A percentile compares a stretch with the other conserved stretches of the same genome.
These are phyloP conservation scores for Belonocnema kinseyi DNA, from an alignment of 1,140 invertebrate genomes.

Conservation along the genomic window DNA sequence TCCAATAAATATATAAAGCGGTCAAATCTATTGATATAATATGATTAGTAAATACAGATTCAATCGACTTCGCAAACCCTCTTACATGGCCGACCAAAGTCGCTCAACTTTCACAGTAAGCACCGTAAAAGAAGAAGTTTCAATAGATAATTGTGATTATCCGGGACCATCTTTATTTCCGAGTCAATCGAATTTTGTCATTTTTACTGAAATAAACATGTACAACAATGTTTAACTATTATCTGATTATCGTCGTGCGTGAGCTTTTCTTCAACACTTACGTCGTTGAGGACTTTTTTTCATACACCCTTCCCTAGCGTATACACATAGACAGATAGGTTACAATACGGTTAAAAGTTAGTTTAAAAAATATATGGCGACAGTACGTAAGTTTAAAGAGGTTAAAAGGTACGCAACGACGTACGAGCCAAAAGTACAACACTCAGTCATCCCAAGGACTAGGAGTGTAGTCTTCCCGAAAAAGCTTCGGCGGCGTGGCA, in stretches of 20 bases:
- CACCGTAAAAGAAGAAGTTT: too few species aligned
- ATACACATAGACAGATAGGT: conserved; percentile 35
- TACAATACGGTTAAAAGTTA: conserved; percentile 32
- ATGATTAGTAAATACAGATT: conserved; percentile 35
- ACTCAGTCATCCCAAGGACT: conserved; percentile 21
- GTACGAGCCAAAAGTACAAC: conserved; percentile 5
- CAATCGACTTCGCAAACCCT: not conserved
- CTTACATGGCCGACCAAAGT: too few species aligned
- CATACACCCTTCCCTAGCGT: not conserved
- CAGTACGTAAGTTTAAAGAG: conserved; percentile 37
- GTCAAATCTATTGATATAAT: conserved; percentile 48
- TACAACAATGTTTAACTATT: not conserved
- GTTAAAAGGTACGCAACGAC: not conserved
- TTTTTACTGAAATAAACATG: not conserved
- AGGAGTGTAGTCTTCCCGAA: not conserved
- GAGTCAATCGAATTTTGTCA: not conserved
- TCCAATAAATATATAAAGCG: conserved; percentile 52
- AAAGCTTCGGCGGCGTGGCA: too few species aligned
- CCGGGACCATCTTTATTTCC: too few species aligned
- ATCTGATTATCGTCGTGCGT: not conserved
- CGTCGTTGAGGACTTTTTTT: not conserved
- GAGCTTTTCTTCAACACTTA: not conserved
- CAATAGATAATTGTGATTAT: not conserved
- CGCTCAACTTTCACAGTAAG: too few species aligned
- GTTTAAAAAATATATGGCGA: conserved; percentile 49